phyloP scores from a whole-genome alignment of 2,113 vertebrate genomes.

The Dolichallabes microphthalmus region DNA sequence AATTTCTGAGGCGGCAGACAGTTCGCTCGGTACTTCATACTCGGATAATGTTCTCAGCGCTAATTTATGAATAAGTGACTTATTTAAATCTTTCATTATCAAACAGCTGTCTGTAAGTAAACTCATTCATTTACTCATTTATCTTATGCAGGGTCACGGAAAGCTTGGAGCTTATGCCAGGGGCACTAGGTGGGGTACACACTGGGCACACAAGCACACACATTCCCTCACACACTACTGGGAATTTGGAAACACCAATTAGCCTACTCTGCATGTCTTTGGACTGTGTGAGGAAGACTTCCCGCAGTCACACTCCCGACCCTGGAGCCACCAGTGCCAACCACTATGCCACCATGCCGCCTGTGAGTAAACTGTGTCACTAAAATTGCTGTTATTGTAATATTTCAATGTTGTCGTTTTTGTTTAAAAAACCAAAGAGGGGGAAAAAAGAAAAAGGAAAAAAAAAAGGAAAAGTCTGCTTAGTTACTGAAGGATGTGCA shows the following conservation, averaged over 20 bases:
- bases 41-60: neutral
- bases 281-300: too few species aligned
- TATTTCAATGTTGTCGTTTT: neutral
- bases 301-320: too few species aligned
- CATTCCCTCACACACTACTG: too few species aligned
- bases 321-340: too few species aligned
- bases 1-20: slow-evolving; percentile 38
- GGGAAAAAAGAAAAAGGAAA: neutral
- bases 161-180: too few species aligned
- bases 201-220: too few species aligned
- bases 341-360: too few species aligned
- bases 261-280: too few species aligned
- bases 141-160: too few species aligned
- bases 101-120: slow-evolving; percentile 27
- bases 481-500: neutral
- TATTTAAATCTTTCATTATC: slow-evolving; percentile 24
- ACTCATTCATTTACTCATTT: neutral
- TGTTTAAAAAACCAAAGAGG: neutral
- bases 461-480: neutral
- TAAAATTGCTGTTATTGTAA: neutral
- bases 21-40: slow-evolving; percentile 12
- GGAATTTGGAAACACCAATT: too few species aligned
- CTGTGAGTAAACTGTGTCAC: slow-evolving; percentile 4
- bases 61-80: slow-evolving; percentile 27
- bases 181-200: too few species aligned